A percentile compares a stretch with the other conserved stretches of the same genome.
Conservation (phyloP, 2,888 invertebrate species). For the Microctonus aethiopoides region DNA sequence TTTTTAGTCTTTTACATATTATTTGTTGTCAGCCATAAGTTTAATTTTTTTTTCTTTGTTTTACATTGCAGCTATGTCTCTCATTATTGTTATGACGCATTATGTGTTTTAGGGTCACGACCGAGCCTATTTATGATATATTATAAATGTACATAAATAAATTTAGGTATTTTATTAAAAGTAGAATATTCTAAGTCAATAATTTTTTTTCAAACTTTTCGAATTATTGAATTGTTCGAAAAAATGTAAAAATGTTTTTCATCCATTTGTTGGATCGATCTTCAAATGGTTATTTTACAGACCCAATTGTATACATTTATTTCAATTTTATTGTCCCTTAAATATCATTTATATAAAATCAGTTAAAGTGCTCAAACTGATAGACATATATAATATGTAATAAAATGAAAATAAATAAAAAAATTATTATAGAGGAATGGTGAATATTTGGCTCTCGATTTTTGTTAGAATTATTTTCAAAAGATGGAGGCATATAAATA, state of each 20-base stretch:
- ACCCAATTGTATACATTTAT: too few species aligned
- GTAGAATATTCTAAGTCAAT: not conserved
- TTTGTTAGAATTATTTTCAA: not conserved
- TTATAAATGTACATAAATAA: not conserved
- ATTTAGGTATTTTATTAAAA: not conserved
- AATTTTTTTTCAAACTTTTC: not conserved
- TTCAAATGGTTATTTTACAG: too few species aligned
- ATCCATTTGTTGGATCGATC: too few species aligned
- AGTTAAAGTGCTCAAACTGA: too few species aligned
- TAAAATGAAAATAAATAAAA: too few species aligned
- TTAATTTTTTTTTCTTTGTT: not conserved
- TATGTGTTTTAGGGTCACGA: not conserved
- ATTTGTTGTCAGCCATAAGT: slow-evolving; percentile 7
- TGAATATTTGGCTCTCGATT: too few species aligned
- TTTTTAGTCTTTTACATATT: slow-evolving; percentile 1
- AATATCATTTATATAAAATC: too few species aligned
- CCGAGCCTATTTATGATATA: too few species aligned
- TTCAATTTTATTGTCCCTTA: too few species aligned
- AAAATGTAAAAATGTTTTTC: not conserved
- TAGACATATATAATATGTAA: too few species aligned
- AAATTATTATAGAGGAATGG: too few species aligned
- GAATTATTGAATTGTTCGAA: not conserved
- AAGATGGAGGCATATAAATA: not conserved
- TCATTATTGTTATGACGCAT: too few species aligned
- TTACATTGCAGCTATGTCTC: not conserved